Conservation (phyloP, 2,113 vertebrate species). For the Ptyas mucosa region DNA sequence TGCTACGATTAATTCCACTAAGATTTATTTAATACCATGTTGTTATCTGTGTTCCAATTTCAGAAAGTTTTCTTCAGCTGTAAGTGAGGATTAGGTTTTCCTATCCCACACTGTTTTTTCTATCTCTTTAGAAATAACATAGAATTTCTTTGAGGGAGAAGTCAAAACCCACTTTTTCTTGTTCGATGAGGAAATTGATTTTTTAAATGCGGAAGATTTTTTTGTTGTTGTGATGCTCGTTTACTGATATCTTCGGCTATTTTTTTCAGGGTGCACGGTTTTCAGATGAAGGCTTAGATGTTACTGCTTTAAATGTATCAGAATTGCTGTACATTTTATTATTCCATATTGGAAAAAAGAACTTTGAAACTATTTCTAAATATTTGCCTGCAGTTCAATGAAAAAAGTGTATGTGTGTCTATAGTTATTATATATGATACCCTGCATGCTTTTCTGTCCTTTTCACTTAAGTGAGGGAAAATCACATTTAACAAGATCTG, state of each 20-base stretch:
- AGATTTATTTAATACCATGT: neutral
- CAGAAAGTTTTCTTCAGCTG: neutral
- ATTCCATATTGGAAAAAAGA: neutral
- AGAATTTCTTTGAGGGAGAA: neutral
- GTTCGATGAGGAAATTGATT: neutral
- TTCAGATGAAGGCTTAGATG: neutral
- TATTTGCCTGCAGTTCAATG: neutral
- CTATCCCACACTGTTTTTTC: neutral
- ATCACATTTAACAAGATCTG: neutral
- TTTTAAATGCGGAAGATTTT: neutral
- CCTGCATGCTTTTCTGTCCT: neutral
- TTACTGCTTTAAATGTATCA: neutral
- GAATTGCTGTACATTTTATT: neutral
- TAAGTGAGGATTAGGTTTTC: neutral
- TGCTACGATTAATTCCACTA: neutral
- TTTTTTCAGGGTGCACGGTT: neutral
- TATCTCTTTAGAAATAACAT: neutral
- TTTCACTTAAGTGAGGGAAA: neutral
- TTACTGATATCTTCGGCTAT: neutral
- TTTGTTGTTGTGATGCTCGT: neutral
- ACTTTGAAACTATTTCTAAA: neutral
- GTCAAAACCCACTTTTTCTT: neutral
- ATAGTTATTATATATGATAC: rapidly evolving
- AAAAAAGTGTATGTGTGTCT: neutral
- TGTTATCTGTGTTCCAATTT: neutral